Base-by-base conservation (phyloP, 2,888 invertebrate species). In the Lepidochitona cinerea region DNA sequence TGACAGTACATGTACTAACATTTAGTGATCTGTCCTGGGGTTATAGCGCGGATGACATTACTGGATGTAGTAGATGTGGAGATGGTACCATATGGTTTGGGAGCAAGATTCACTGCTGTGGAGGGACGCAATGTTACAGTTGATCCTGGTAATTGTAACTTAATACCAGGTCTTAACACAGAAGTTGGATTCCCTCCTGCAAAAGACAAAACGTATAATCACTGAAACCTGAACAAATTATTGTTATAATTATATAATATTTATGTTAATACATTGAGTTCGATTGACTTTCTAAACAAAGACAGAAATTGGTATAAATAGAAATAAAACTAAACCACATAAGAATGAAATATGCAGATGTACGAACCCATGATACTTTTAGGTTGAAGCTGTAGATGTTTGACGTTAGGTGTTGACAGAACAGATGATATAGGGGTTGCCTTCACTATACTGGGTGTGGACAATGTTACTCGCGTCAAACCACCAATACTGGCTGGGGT, bases 141-240 rank as follows among this genome's bases (percentile, higher is more conserved):
- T 12, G 83, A 81, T 36, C 85, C 81, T 18, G 87, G 89, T 33
- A 89, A 73, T 74, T 87, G 86, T 12, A 89, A 82, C 65, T 84
- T 83, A 18, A 86, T 81, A 33, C 85, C 82, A 33, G 86, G 86
- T 41, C 85, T 74, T 0, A 84, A 75, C 70, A 78, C 65, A 23
- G 78, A 69, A 36, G 74, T 77, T 53, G 59, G 4, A 14, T 23
- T 59, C 12, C 3, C 59, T 29, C 32, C 26, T 59, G 23, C 29
- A 9, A 18, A 41, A 41, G 18, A 9, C 18, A 12, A 12, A 18
- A 41, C 9, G 18, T 41, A 41, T 41, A 41, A 41, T 12, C 9
- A 41, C 41, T 41, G 9, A n/a, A n/a, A n/a, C n/a, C n/a, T n/a
- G n/a, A n/a, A n/a, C n/a, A n/a, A n/a, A n/a, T n/a, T n/a, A n/a